Evolutionary conservation across 2,888 invertebrate genomes (phyloP), one percentile per base, ranked within the genome.

Genomic region (Halictus ligatus): DNA sequence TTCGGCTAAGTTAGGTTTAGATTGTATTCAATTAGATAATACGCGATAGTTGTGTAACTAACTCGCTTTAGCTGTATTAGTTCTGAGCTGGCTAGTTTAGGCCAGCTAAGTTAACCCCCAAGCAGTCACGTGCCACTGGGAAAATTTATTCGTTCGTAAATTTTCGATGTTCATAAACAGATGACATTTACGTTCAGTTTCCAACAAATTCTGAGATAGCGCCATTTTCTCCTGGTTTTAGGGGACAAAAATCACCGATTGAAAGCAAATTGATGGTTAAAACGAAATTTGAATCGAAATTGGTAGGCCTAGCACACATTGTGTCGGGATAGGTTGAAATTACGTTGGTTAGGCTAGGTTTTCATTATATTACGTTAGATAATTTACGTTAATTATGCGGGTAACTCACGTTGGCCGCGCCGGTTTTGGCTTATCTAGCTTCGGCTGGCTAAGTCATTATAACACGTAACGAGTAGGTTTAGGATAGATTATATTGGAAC

Each of bases 21-120:
- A 54, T 54, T 54, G 54, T 54, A 54, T 54, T 54, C 54, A 54
- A 54, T 54, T 54, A 54, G 54, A 54, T 54, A 54, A 54, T 54
- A 21, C 54, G 54, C 21, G 54, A 54, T 54, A 54, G 54, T 54
- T n/a, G 54, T 54, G 54, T 54, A 54, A 54, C 54, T 54, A 54
- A 54, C 54, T 54, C 54, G n/a, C 21, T 54, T 54, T 54, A 54
- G 54, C 21, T n/a, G 21, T 21, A 54, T 54, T 54, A 21, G 21
- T 3, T 3, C 21, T 54, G 10, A 21, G 21, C 7, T 54, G 10
- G 54, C 54, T n/a, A 54, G 54, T 54, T 54, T 21, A 54, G 54
- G 21, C 2, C 21, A 21, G 54, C 21, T 0, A 50, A 54, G 54
- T 54, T 54, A 54, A 54, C 54, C 54, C 21, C 2, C 54, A 18